Evolutionary conservation across 2,888 invertebrate species (phyloP), one percentile per base, ranked within the genome.

Genomic region (Tetrapedia diversipes): DNA sequence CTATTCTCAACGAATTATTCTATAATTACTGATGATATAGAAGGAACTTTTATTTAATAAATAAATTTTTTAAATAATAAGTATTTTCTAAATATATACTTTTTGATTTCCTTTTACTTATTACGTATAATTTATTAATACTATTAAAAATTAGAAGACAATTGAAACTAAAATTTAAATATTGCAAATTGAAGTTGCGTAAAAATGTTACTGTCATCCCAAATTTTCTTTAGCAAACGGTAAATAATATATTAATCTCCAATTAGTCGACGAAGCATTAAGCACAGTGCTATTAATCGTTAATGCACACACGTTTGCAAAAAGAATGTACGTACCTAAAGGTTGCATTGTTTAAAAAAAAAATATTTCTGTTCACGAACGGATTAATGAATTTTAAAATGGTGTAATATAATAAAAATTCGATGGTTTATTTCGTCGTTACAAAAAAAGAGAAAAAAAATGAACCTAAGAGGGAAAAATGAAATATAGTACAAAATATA

Each of bases 271-370:
- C 47, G 61, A 77, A 67, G 71, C 77, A 54, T 65, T 56, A 71
- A 66, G 56, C 60, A 59, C 64, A 39, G 39, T 56, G 63, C 68
- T 74, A 75, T 76, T 71, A 80, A 76, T 73, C 22, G 56, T 76
- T 75, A 78, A 83, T 65, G 43, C 60, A 70, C 73, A 66, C 66
- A 77, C 67, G 65, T 43, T 59, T 51, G 66, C 80, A 68, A 81
- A 16, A 74, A 43, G 29, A 74, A 72, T 74, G 77, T 83, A 83
- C 83, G 63, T 83, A 83, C 83, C 83, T 69, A 83, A 63, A 69
- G 37, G 83, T 66, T 70, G 77, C 1, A 71, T 69, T 47, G 37
- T 53, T 57, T 51, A 41, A 54, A 22, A 32, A 57, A 63, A 56
- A 71, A 68, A 47, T 39, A 24, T 27, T 24, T 53, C 65, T 39